These are phyloP conservation scores for Bombus soroeensis DNA, from an alignment of 1,140 invertebrate genomes.

Conservation along the genomic window DNA sequence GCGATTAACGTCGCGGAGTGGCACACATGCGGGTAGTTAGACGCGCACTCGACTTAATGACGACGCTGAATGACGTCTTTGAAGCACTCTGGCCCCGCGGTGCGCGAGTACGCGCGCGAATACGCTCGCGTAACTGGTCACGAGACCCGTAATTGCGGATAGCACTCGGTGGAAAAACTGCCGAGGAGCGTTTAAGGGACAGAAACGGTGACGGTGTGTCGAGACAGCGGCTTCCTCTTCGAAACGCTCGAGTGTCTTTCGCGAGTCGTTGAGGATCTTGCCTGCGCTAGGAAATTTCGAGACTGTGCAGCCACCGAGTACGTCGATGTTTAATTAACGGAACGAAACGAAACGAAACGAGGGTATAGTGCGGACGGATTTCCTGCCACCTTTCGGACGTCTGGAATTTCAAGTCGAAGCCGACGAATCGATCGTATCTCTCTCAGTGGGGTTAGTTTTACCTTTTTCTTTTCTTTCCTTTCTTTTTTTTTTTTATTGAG, in stretches of 20 bases:
- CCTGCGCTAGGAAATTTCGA: constrained; percentile 2
- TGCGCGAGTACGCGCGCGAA: neutral
- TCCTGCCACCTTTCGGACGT: neutral
- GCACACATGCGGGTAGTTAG: constrained; percentile 27
- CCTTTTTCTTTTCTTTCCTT: neutral
- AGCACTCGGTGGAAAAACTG: constrained; percentile 33
- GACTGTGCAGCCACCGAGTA: neutral
- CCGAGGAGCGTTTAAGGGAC: constrained; percentile 43
- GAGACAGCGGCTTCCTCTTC: neutral
- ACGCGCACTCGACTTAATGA: constrained; percentile 45
- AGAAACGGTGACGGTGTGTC: neutral
- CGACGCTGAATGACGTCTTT: constrained; percentile 45
- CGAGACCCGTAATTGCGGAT: constrained; percentile 36
- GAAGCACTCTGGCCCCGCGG: neutral
- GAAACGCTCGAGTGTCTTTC: constrained; percentile 22
- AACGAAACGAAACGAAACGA: neutral
- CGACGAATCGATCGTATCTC: neutral
- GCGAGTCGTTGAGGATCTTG: constrained; percentile 3
- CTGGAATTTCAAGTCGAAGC: neutral
- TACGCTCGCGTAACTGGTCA: constrained; percentile 23
- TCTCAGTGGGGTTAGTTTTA: no score
- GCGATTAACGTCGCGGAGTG: constrained; percentile 24
- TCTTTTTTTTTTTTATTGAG: neutral
- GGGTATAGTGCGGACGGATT: neutral
- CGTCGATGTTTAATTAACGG: constrained; percentile 30